A percentile compares a stretch with the other conserved stretches of the same genome.
These are phyloP conservation scores for Heterotilapia buettikoferi DNA, from an alignment of 2,113 vertebrate species.

Conservation along the genomic window DNA sequence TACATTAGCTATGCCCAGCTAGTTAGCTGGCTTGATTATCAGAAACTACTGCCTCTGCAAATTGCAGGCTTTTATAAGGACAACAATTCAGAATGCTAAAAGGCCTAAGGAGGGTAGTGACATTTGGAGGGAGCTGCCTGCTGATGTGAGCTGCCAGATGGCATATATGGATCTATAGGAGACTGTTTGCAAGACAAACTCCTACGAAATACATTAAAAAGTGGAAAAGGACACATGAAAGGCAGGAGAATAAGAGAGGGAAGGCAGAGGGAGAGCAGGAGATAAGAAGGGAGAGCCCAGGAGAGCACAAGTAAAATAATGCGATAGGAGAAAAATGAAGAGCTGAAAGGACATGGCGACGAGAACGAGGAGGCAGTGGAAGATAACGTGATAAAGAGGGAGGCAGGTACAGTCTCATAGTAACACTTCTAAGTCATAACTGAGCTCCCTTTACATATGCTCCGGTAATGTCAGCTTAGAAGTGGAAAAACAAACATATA, in stretches of 20 bases:
- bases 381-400: not conserved
- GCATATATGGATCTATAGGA: slow-evolving; percentile 47
- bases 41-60: not conserved
- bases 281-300: slow-evolving; percentile 47
- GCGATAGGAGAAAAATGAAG: slow-evolving; percentile 38
- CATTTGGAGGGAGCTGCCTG: not conserved
- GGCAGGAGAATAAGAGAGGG: slow-evolving; percentile 40
- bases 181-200: slow-evolving; percentile 2
- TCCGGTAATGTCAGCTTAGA: not conserved
- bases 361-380: slow-evolving; percentile 8
- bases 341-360: slow-evolving; percentile 26
- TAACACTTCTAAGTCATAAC: slow-evolving; percentile 5
- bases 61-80: not conserved
- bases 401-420: not conserved
- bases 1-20: slow-evolving; percentile 20
- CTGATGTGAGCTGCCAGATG: not conserved
- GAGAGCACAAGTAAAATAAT: slow-evolving; percentile 57
- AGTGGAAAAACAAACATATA: not conserved
- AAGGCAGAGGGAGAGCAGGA: slow-evolving; percentile 18
- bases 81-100: not conserved
- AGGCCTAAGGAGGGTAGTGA: not conserved
- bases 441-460: slow-evolving; percentile 3
- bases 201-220: slow-evolving; percentile 38
- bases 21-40: slow-evolving; percentile 12
- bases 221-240: slow-evolving; percentile 60